Evolutionary conservation across 2,113 vertebrate genomes (phyloP).

Genomic region (Gallinago paraguaiae): DNA sequence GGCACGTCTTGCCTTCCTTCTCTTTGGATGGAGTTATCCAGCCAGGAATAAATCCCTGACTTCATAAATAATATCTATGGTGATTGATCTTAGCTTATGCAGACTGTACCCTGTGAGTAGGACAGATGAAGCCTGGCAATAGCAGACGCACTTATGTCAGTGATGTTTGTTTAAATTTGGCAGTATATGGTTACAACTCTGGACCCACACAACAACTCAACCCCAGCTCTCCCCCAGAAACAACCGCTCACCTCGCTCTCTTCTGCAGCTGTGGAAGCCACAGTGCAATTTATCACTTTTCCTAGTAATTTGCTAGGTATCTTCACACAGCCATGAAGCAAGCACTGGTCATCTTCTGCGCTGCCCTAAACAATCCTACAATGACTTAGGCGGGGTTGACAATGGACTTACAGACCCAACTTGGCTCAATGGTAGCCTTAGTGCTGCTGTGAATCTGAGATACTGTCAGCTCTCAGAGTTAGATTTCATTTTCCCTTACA

Average conservation of each 20-base stretch:
- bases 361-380: too few relatives aligned
- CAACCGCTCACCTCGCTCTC: rapidly evolving
- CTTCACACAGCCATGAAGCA: too few relatives aligned
- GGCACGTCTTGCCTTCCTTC: background rate
- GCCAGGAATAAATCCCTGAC: background rate
- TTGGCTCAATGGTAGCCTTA: too few relatives aligned
- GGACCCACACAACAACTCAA: background rate
- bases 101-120: background rate
- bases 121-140: background rate
- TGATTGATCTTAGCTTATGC: background rate
- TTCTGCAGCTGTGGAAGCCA: background rate
- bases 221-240: background rate
- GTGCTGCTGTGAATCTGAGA: too few relatives aligned
- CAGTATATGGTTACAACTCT: background rate
- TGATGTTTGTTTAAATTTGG: background rate
- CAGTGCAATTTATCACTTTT: background rate
- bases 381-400: too few relatives aligned
- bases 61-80: background rate
- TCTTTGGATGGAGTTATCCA: background rate
- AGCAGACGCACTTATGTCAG: background rate
- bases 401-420: too few relatives aligned
- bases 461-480: too few relatives aligned
- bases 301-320: background rate
- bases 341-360: too few relatives aligned
- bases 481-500: too few relatives aligned